These are phyloP conservation scores for Campoplex nolae DNA, from an alignment of 2,888 invertebrate species.

Conservation along the genomic window DNA sequence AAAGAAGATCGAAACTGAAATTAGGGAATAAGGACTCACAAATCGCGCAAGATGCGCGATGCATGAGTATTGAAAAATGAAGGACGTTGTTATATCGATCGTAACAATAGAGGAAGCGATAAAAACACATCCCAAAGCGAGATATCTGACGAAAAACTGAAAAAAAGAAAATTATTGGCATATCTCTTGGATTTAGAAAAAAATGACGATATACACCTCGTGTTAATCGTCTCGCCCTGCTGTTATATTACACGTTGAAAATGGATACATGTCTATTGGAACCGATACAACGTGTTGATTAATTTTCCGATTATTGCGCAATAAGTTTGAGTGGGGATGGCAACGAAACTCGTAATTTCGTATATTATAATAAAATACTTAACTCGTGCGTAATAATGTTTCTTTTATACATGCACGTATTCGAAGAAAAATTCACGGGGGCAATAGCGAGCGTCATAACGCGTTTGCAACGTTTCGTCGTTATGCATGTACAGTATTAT, in stretches of 20 bases:
- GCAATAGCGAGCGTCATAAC: constrained; percentile 33
- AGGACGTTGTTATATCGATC: too few relatives aligned
- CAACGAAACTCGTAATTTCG: constrained; percentile 21
- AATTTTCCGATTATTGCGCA: not conserved
- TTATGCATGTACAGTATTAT: too few relatives aligned
- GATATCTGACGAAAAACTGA: too few relatives aligned
- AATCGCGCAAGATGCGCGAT: too few relatives aligned
- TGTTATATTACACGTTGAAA: too few relatives aligned
- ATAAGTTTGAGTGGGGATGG: constrained; percentile 9
- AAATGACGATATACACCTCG: not conserved
- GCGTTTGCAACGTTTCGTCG: not conserved
- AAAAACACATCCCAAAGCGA: too few relatives aligned
- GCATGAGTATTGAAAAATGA: too few relatives aligned
- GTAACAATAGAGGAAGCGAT: too few relatives aligned
- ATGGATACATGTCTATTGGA: not conserved
- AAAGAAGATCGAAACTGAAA: not conserved
- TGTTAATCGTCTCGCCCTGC: not conserved
- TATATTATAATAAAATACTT: not conserved
- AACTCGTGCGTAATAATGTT: constrained; percentile 15
- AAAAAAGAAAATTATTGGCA: not conserved
- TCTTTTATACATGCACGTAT: not conserved
- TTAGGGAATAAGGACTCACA: too few relatives aligned
- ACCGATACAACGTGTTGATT: not conserved
- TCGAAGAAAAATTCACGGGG: not conserved
- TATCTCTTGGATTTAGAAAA: not conserved